Base-by-base conservation (phyloP, 2,797 vertebrate species). In the Paramormyrops hopkinsi region DNA sequence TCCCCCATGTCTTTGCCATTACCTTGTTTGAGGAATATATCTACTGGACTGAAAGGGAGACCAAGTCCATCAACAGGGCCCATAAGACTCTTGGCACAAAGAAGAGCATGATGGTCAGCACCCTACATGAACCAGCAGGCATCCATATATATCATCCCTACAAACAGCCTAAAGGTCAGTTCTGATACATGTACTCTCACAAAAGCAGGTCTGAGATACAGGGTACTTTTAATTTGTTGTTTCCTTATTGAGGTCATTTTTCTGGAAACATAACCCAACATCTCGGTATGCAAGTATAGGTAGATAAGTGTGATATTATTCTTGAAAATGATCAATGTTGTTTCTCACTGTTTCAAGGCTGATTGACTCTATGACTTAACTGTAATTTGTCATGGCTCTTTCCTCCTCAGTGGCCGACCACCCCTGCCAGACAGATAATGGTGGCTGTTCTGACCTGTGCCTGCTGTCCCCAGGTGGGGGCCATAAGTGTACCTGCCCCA, bases 1-100 rank as follows among this genome's bases (percentile, higher is more conserved):
- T 99, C 93, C 99, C 99, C 0, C 99, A 99, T 95, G 99, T 99
- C 95, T 99, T 99, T 0, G 98, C 98, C 0, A 97, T 99, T 96
- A 98, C 99, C 19, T 95, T 99, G 92, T 99, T 99, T 22, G 99
- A 99, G 94, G 98, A 99, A 93, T 98, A 96, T 90, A 98, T 99
- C 91, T 99, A 99, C 96, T 99, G 98, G 98, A 99, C 99, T 0
- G 99, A 99, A 94, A 99, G 98, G 98, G 99, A 99, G 94, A 99
- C 99, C 12, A 99, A 99, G 92, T 99, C 99, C 73, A 99, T 99
- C 94, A 99, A 98, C 95, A 93, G 98, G 89, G 97, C 97, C 9
- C 99, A 99, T 92, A 97, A 96, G 92, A 96, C 96, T 2, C 96
- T 97, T 0, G 99, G 99, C 4, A 92, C 94, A 93, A 98, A 99